phyloP scores from a whole-genome alignment of 2,113 vertebrate species.

The Anser brachyrhynchus region DNA sequence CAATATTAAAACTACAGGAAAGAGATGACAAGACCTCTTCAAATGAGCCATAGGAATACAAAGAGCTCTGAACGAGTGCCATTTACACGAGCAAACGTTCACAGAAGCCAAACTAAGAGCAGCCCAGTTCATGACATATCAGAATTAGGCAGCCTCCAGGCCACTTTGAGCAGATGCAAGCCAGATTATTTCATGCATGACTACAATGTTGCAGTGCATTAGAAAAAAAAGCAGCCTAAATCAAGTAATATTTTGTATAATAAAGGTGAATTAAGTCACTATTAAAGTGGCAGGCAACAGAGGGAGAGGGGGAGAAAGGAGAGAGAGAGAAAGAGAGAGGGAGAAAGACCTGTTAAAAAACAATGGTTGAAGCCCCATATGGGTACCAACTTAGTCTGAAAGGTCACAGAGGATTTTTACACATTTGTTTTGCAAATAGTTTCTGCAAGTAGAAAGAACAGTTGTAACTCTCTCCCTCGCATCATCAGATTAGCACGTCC shows the following conservation, averaged over 20 bases:
- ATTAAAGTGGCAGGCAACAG: slow-evolving; percentile 56
- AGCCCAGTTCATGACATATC: slow-evolving; percentile 61
- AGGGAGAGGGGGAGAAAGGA: slow-evolving; percentile 37
- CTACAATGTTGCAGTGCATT: slow-evolving; percentile 66
- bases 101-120: slow-evolving; percentile 71
- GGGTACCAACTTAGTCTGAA: slow-evolving; percentile 60
- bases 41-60: slow-evolving; percentile 48
- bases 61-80: slow-evolving; percentile 67
- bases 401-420: slow-evolving; percentile 51
- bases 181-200: slow-evolving; percentile 72
- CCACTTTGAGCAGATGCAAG: slow-evolving; percentile 59
- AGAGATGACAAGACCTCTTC: slow-evolving; percentile 50
- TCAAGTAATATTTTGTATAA: slow-evolving; percentile 54
- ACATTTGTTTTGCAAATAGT: slow-evolving; percentile 54
- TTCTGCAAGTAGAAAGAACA: slow-evolving; percentile 36
- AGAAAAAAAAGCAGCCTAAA: slow-evolving; percentile 59
- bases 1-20: background rate
- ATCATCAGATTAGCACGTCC: slow-evolving; percentile 10
- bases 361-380: slow-evolving; percentile 27
- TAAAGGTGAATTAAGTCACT: slow-evolving; percentile 60
- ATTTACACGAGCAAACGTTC: slow-evolving; percentile 65
- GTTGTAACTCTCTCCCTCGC: slow-evolving; percentile 52
- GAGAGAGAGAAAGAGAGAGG: slow-evolving; percentile 11
- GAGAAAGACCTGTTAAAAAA: slow-evolving; percentile 64
- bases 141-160: slow-evolving; percentile 66